phyloP scores from a whole-genome alignment of 2,113 vertebrate species.

The Scortum barcoo region DNA sequence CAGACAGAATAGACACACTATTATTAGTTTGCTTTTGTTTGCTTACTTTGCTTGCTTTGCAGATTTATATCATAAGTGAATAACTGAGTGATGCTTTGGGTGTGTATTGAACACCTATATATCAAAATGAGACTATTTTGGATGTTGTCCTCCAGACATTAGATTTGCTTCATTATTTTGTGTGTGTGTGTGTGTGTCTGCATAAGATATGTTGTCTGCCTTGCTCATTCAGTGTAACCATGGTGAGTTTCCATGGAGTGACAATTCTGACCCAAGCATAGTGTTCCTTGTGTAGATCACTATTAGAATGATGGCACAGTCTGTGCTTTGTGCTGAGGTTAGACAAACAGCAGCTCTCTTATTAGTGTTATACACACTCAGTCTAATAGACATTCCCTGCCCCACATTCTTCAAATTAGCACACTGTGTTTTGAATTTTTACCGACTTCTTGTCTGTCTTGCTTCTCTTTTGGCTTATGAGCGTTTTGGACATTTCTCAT shows the following conservation, averaged over 20 bases:
- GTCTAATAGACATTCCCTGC: slow-evolving; percentile 14
- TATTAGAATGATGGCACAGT: slow-evolving; percentile 68
- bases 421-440: slow-evolving; percentile 28
- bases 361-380: slow-evolving; percentile 60
- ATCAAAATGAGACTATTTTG: not conserved
- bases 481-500: slow-evolving; percentile 14
- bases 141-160: slow-evolving; percentile 21
- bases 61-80: not conserved
- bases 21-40: not conserved
- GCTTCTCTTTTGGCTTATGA: slow-evolving; percentile 3
- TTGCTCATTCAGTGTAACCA: slow-evolving; percentile 56
- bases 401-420: slow-evolving; percentile 38
- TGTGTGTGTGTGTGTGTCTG: slow-evolving; percentile 6
- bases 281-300: slow-evolving; percentile 55
- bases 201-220: slow-evolving; percentile 33
- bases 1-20: not conserved
- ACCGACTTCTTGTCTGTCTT: not conserved
- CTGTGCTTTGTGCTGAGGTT: slow-evolving; percentile 72
- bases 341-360: slow-evolving; percentile 69
- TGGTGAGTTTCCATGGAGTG: slow-evolving; percentile 72
- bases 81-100: slow-evolving; percentile 1
- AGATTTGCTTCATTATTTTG: slow-evolving; percentile 19
- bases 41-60: not conserved
- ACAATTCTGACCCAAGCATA: slow-evolving; percentile 50
- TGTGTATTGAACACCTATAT: slow-evolving; percentile 10